Conservation (phyloP, 1,140 invertebrate species). For the Rhopalosiphum maidis region DNA sequence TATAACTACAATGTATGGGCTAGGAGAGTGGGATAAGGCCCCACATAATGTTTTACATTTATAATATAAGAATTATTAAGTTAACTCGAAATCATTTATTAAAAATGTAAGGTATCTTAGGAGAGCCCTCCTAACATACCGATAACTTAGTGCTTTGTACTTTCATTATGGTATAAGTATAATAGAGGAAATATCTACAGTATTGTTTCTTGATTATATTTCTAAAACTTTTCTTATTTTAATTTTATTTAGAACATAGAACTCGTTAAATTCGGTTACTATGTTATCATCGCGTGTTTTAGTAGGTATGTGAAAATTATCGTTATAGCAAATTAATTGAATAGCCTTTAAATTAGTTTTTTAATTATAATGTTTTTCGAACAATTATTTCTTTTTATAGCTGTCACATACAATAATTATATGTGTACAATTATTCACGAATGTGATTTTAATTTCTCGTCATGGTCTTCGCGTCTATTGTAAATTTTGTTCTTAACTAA, state of each 20-base stretch:
- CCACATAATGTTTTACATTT: no score
- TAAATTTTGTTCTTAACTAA: not conserved
- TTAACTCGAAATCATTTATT: no score
- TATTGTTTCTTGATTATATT: not conserved
- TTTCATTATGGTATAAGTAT: no score
- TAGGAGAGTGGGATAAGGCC: no score
- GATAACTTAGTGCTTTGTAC: not conserved
- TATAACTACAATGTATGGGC: no score
- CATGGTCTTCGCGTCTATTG: no score
- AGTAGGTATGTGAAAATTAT: not conserved
- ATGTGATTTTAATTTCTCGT: not conserved
- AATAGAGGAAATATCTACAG: not conserved
- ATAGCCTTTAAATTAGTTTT: not conserved
- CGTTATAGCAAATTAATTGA: constrained; percentile 1
- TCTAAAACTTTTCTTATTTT: not conserved
- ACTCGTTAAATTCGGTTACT: not conserved
- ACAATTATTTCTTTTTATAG: constrained; percentile 17
- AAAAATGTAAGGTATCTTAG: not conserved
- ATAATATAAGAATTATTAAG: no score
- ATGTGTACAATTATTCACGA: not conserved
- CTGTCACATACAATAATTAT: not conserved
- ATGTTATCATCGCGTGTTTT: not conserved
- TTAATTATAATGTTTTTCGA: not conserved
- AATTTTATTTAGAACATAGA: not conserved
- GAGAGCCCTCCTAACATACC: not conserved